Evolutionary conservation across 2,888 invertebrate genomes (phyloP), one percentile per base, ranked within the genome.

Genomic region (Scaptomyza tumidula): DNA sequence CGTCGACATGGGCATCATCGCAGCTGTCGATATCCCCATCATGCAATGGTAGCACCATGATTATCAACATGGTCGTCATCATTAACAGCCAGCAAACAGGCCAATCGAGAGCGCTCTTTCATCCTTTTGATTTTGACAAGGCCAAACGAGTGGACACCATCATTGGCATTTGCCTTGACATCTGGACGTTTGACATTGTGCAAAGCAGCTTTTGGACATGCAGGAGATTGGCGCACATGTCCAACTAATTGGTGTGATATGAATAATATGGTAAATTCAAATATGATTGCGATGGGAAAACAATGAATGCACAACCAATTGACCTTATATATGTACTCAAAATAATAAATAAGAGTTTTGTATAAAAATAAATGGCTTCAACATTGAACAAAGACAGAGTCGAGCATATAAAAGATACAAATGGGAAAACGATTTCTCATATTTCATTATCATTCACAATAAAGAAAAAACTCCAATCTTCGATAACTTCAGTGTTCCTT

Each of bases 171-270:
- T 66, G 50, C 45, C 54, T 55, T 55, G 55, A 57, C 61, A 58
- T 80, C 64, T 61, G 64, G 58, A 68, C 56, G 65, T 45, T 64
- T 52, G 56, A 39, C 50, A 58, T 55, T 67, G 64, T 61, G 63
- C 86, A 82, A 82, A 82, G 54, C 83, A 82, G 80, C 55, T 64
- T 41, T 65, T 39, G 68, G 63, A 60, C 49, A 43, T 63, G 33
- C 49, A 37, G 44, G 43, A 65, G 49, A 53, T 41, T 35, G 58
- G 49, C 53, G 56, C 71, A 68, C 89, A 86, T 74, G 81, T 88
- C 81, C 72, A 81, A 74, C 87, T 85, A 88, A 85, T 85, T 88
- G 82, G 88, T 85, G 78, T 87, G 4, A 29, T 29, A 29, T 29
- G 7, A 29, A 29, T 29, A 76, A 81, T 87, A 85, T 86, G 88